Base-by-base conservation (phyloP, 1,140 invertebrate species). In the Hyles vespertilio region DNA sequence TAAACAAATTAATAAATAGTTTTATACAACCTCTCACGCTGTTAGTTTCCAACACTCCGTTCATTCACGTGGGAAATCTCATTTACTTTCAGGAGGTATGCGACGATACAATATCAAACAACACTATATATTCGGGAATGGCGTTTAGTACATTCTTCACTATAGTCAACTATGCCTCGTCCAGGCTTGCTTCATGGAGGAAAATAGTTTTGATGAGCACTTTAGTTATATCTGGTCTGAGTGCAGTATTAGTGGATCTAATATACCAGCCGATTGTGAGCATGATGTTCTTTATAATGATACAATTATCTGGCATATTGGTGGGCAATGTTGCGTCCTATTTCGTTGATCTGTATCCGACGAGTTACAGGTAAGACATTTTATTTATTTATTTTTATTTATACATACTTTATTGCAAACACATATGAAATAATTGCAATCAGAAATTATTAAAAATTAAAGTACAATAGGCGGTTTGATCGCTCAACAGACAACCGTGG, bases 311-410 rank as follows among this genome's bases (percentile, higher is more conserved):
- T 32, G 64, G 66, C 3, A 33, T 80, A 6, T 65, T 70, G 22
- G 40, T 74, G 9, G 74, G 74, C 3, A 65, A 58, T n/a, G 58
- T 73, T 0, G 56, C 67, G 2, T 69, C 74, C 3, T 80, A 74
- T 51, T 77, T 77, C 47, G 74, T 76, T n/a, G 74, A 77, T 59
- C 51, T 80, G n/a, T 80, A 76, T 67, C 77, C 77, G 33, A 80
- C 77, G 12, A 64, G 69, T 11, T 69, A 70, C 36, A 72, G 77
- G 77, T 77, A 34, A 65, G 63, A 5, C 45, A 5, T 44, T 0
- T 6, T 54, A 6, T 40, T 40, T 40, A 40, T 5, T 40, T 40
- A 40, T 40, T 5, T 5, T 5, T 40, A 40, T 40, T 40, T 40
- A 40, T 2, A 8, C 2, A 40, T 40, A 40, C 8, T 40, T 5